Percentiles rank a stretch among this genome's conserved stretches.
Conservation (phyloP, 1,140 invertebrate species). For the Choristoneura fumiferana region DNA sequence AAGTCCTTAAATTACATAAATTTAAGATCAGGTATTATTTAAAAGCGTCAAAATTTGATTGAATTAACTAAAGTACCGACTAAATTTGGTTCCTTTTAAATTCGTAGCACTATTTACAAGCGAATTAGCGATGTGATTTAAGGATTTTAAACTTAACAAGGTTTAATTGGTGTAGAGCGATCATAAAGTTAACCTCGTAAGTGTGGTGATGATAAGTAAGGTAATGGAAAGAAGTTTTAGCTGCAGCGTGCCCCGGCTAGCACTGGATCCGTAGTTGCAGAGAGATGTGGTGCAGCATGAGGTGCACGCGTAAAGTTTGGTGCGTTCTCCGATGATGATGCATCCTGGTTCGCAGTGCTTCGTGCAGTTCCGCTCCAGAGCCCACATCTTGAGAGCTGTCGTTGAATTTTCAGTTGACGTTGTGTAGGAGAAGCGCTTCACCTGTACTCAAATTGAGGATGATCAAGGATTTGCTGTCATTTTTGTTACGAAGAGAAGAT, state of each 20-base stretch:
- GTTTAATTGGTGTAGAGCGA: conserved; percentile 18
- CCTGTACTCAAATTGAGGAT: conserved; percentile 80
- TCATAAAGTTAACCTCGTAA: conserved; percentile 22
- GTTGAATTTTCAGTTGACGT: conserved; percentile 90
- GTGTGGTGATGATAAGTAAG: background rate
- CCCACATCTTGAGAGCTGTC: conserved; percentile 87
- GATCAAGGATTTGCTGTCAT: too few relatives aligned
- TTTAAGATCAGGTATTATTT: too few relatives aligned
- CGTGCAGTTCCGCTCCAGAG: conserved; percentile 88
- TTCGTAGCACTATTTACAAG: conserved; percentile 21
- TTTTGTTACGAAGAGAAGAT: too few relatives aligned
- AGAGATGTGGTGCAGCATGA: conserved; percentile 88
- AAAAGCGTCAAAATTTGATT: background rate
- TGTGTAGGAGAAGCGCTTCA: conserved; percentile 90
- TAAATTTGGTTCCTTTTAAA: conserved; percentile 32
- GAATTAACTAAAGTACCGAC: background rate
- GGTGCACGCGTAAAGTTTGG: conserved; percentile 90
- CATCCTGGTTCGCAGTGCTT: conserved; percentile 91
- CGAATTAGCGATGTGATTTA: background rate
- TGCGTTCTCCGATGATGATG: conserved; percentile 91
- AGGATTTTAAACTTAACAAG: conserved; percentile 8
- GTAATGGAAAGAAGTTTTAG: background rate
- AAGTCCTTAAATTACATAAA: too few relatives aligned
- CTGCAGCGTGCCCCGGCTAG: conserved; percentile 16
- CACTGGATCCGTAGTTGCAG: conserved; percentile 86